These are phyloP conservation scores for Lagopus muta DNA, from an alignment of 2,113 vertebrate species.

Conservation along the genomic window DNA sequence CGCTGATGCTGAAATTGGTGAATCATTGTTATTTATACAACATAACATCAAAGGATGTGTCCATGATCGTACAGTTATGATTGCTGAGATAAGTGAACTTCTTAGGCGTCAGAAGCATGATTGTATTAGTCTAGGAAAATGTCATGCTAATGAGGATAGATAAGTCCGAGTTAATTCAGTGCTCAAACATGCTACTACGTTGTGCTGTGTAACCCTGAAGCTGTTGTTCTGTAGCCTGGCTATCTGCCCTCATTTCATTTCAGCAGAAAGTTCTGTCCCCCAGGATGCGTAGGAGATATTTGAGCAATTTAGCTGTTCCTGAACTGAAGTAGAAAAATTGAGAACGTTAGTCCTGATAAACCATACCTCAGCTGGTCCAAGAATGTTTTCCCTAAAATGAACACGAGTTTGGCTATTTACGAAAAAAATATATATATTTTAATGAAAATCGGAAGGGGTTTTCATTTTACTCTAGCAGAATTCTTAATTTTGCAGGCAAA, in stretches of 20 bases:
- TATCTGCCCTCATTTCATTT: neutral
- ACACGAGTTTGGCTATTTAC: neutral
- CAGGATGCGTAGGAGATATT: neutral
- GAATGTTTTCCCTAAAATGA: neutral
- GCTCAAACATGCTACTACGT: neutral
- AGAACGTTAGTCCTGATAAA: neutral
- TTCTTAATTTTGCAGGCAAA: constrained; percentile 47
- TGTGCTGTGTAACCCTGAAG: neutral
- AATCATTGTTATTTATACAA: constrained; percentile 13
- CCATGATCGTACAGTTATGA: neutral
- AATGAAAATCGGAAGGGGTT: constrained; percentile 3
- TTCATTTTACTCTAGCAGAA: constrained; percentile 24
- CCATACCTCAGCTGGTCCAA: neutral
- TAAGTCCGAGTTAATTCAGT: neutral
- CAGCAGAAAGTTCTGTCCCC: neutral
- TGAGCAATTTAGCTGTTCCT: neutral
- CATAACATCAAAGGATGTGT: neutral
- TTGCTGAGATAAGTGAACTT: neutral
- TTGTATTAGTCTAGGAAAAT: neutral
- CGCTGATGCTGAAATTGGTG: neutral
- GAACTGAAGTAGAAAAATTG: neutral
- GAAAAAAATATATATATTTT: neutral
- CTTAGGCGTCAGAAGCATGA: neutral
- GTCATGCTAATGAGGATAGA: neutral
- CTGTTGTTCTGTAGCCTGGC: neutral